These are phyloP conservation scores for Regulus satrapa DNA, from an alignment of 2,113 vertebrate species.

Conservation along the genomic window DNA sequence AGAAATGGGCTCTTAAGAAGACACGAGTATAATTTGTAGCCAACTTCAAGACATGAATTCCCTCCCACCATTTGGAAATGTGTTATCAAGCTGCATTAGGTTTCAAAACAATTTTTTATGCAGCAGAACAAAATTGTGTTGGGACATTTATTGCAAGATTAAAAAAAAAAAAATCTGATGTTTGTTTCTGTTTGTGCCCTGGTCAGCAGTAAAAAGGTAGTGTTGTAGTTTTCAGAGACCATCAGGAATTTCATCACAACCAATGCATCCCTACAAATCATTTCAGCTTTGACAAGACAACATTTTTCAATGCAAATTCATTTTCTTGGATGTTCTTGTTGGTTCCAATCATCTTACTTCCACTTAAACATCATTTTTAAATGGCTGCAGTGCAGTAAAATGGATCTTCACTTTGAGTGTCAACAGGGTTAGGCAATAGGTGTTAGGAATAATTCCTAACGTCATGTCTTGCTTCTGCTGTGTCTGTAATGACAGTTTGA, in stretches of 20 bases:
- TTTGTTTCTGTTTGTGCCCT: background rate
- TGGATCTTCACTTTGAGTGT: background rate
- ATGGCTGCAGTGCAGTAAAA: background rate
- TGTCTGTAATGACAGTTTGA: background rate
- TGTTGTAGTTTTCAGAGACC: background rate
- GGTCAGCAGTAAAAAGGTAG: background rate
- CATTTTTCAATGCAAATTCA: background rate
- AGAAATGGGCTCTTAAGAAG: slow-evolving; percentile 25
- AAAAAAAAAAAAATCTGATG: background rate
- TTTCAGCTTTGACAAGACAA: background rate
- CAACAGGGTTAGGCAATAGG: background rate
- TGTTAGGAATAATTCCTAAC: background rate
- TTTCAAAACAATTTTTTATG: background rate
- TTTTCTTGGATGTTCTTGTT: background rate
- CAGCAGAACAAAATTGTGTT: background rate
- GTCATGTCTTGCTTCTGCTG: background rate
- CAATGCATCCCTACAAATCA: background rate
- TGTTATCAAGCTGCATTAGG: background rate
- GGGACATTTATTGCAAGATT: background rate
- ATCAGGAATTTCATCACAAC: background rate
- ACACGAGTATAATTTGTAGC: background rate
- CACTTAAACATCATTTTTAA: background rate
- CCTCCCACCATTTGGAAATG: background rate
- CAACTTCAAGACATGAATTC: background rate
- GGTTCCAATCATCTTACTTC: background rate